Percentiles rank a stretch among this genome's conserved stretches.
These are phyloP conservation scores for Larimichthys crocea DNA, from an alignment of 2,113 vertebrate species.

Conservation along the genomic window DNA sequence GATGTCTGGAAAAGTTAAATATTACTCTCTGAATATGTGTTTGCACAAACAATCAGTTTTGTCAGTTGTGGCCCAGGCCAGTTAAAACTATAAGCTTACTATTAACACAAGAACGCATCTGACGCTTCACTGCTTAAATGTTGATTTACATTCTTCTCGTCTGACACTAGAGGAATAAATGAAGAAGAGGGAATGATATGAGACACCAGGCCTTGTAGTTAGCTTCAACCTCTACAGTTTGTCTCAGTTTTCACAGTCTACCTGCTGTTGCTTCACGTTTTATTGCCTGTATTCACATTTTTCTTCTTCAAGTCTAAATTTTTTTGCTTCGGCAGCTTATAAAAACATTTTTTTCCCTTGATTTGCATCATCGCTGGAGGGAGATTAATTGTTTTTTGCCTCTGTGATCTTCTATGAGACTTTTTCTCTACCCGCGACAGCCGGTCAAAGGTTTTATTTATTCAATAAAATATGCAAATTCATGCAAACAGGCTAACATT, in stretches of 20 bases:
- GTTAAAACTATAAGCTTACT: neutral
- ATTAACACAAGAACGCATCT: neutral
- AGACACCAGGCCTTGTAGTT: neutral
- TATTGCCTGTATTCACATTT: too few relatives aligned
- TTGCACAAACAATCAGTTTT: neutral
- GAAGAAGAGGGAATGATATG: neutral
- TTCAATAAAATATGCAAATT: neutral
- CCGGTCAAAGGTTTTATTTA: neutral
- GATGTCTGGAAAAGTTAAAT: conserved; percentile 48
- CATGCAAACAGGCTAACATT: neutral
- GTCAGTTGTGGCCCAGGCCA: neutral
- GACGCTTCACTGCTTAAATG: neutral
- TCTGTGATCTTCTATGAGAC: too few relatives aligned
- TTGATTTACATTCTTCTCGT: neutral
- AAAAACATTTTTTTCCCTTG: too few relatives aligned
- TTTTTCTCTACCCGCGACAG: neutral
- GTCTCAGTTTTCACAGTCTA: too few relatives aligned
- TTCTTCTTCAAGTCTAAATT: too few relatives aligned
- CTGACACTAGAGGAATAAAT: neutral
- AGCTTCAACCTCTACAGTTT: too few relatives aligned
- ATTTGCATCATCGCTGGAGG: too few relatives aligned
- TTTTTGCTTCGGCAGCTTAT: too few relatives aligned
- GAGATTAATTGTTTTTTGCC: too few relatives aligned
- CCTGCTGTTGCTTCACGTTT: too few relatives aligned
- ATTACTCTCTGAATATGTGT: neutral